Evolutionary conservation across 1,140 invertebrate genomes (phyloP).

Genomic region (Ridgeia piscesae): DNA sequence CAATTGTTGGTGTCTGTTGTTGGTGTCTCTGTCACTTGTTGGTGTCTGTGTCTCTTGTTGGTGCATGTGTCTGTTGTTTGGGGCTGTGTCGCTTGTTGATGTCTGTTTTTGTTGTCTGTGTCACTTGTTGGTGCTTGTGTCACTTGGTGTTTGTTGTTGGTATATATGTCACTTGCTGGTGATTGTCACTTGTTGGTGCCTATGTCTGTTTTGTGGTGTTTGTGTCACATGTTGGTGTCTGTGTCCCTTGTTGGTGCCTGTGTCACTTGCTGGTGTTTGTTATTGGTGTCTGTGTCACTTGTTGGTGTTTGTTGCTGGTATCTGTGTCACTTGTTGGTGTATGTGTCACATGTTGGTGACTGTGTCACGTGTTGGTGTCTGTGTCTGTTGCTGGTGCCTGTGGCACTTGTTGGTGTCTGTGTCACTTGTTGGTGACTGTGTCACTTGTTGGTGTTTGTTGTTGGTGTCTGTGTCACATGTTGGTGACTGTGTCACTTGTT

Average conservation of each 20-base stretch:
- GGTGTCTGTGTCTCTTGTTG: neutral
- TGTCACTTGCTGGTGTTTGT: neutral
- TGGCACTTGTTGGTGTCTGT: neutral
- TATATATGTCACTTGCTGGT: neutral
- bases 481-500: neutral
- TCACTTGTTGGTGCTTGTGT: neutral
- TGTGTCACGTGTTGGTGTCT: slow-evolving; percentile 26
- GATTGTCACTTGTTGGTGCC: neutral
- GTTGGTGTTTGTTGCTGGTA: neutral
- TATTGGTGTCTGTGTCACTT: no score
- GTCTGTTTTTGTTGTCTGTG: neutral
- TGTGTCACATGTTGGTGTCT: neutral
- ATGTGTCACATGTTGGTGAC: neutral
- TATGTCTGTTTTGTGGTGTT: neutral
- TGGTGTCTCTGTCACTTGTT: neutral
- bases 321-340: no score
- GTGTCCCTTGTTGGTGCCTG: neutral
- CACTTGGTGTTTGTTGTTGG: neutral
- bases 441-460: no score
- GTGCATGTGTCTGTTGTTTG: no score
- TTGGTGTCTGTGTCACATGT: neutral
- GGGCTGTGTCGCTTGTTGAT: no score
- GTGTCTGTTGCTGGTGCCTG: neutral
- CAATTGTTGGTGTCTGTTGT: neutral
- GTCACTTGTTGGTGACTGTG: no score